These are phyloP conservation scores for Drosophila paulistorum DNA, from an alignment of 1,140 invertebrate species.

Conservation along the genomic window DNA sequence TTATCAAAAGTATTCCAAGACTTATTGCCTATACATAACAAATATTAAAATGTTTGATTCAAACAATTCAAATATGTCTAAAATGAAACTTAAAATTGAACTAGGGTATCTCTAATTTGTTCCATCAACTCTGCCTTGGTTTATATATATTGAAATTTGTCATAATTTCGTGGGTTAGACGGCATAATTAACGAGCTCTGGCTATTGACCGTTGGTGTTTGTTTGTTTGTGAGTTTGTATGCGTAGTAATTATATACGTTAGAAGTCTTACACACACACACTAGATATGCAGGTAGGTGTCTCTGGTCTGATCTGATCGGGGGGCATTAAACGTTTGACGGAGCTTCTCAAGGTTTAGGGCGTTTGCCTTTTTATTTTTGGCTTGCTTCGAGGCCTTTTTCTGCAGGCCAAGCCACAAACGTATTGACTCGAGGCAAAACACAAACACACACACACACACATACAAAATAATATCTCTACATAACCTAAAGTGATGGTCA, in stretches of 20 bases:
- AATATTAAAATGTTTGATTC: no score
- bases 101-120: neutral
- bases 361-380: slow-evolving; percentile 38
- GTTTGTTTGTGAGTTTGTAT: slow-evolving; percentile 49
- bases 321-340: slow-evolving; percentile 71
- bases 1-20: no score
- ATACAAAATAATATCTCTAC: slow-evolving; percentile 15
- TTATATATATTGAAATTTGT: slow-evolving; percentile 74
- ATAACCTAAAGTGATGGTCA: slow-evolving; percentile 40
- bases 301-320: slow-evolving; percentile 37
- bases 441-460: neutral
- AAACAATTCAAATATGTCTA: no score
- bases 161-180: slow-evolving; percentile 77
- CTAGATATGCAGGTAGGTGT: slow-evolving; percentile 42
- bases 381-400: slow-evolving; percentile 47
- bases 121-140: slow-evolving; percentile 24
- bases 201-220: slow-evolving; percentile 56
- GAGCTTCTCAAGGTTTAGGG: slow-evolving; percentile 65
- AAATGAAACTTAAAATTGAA: neutral
- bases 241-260: slow-evolving; percentile 67
- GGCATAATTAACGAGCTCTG: slow-evolving; percentile 76
- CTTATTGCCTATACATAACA: no score
- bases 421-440: neutral
- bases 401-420: slow-evolving; percentile 25
- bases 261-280: slow-evolving; percentile 46